These are phyloP conservation scores for Anthrax anthrax DNA, from an alignment of 2,888 invertebrate species.

Conservation along the genomic window DNA sequence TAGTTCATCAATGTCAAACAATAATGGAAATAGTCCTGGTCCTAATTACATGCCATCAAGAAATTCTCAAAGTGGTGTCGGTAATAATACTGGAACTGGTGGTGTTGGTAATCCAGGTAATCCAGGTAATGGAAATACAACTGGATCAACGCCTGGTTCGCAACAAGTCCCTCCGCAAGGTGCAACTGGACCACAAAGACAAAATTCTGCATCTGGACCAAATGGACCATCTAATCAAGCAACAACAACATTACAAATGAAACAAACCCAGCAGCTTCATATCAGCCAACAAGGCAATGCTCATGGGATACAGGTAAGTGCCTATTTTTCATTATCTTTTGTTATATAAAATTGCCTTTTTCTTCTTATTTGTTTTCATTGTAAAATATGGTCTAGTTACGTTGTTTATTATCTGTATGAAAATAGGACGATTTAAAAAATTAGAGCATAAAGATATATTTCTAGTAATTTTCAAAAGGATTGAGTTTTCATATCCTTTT, in stretches of 20 bases:
- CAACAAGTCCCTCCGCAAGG: slow-evolving; percentile 26
- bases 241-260: slow-evolving; percentile 59
- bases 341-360: no score
- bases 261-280: slow-evolving; percentile 77
- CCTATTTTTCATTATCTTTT: no score
- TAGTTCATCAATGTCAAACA: slow-evolving; percentile 46
- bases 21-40: slow-evolving; percentile 38
- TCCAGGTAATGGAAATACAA: slow-evolving; percentile 14
- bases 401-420: no score
- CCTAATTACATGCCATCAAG: slow-evolving; percentile 20
- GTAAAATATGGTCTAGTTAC: no score
- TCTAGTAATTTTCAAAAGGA: no score
- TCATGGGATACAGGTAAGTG: slow-evolving; percentile 64
- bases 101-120: slow-evolving; percentile 13
- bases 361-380: no score
- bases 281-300: slow-evolving; percentile 65
- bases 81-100: slow-evolving; percentile 15
- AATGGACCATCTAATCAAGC: slow-evolving; percentile 17
- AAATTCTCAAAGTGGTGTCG: slow-evolving; percentile 15
- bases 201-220: slow-evolving; percentile 12
- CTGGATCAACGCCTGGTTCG: background rate
- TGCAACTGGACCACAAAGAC: slow-evolving; percentile 35
- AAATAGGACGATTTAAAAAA: no score
- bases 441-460: no score
- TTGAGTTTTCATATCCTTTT: no score